phyloP scores from a whole-genome alignment of 2,888 invertebrate species.

The Podabrus alpinus region DNA sequence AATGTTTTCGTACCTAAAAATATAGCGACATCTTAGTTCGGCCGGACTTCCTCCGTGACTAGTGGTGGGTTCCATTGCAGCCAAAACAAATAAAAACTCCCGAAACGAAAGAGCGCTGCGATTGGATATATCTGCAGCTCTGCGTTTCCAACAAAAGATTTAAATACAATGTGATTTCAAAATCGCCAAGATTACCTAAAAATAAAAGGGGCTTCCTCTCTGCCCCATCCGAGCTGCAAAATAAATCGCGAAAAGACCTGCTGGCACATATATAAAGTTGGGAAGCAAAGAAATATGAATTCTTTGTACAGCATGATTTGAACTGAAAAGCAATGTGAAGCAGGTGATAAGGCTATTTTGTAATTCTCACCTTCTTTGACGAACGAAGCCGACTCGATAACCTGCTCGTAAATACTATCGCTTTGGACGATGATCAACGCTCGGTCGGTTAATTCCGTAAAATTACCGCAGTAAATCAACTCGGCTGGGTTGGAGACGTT shows the following conservation, averaged over 20 bases:
- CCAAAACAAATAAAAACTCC: slow-evolving; percentile 65
- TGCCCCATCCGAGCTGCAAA: slow-evolving; percentile 61
- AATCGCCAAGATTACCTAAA: slow-evolving; percentile 54
- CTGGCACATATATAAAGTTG: slow-evolving; percentile 63
- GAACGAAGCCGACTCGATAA: slow-evolving; percentile 45
- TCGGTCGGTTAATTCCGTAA: slow-evolving; percentile 45
- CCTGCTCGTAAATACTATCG: slow-evolving; percentile 39
- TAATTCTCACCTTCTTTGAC: slow-evolving; percentile 40
- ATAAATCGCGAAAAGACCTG: slow-evolving; percentile 61
- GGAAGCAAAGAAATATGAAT: slow-evolving; percentile 61
- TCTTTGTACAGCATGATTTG: slow-evolving; percentile 63
- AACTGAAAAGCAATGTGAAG: slow-evolving; percentile 57
- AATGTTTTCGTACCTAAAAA: slow-evolving; percentile 63
- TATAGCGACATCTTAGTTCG: slow-evolving; percentile 71
- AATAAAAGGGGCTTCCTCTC: slow-evolving; percentile 53
- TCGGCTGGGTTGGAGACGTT: slow-evolving; percentile 29
- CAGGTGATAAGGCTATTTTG: neutral
- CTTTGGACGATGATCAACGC: slow-evolving; percentile 40
- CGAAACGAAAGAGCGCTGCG: slow-evolving; percentile 61
- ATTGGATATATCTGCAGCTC: slow-evolving; percentile 61
- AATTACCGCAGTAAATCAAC: slow-evolving; percentile 38
- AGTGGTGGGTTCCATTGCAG: slow-evolving; percentile 68
- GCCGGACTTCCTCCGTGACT: slow-evolving; percentile 67
- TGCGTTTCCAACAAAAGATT: slow-evolving; percentile 37
- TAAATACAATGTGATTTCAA: neutral